Conservation (phyloP, 2,797 vertebrate species). For the Fundulus diaphanus region DNA sequence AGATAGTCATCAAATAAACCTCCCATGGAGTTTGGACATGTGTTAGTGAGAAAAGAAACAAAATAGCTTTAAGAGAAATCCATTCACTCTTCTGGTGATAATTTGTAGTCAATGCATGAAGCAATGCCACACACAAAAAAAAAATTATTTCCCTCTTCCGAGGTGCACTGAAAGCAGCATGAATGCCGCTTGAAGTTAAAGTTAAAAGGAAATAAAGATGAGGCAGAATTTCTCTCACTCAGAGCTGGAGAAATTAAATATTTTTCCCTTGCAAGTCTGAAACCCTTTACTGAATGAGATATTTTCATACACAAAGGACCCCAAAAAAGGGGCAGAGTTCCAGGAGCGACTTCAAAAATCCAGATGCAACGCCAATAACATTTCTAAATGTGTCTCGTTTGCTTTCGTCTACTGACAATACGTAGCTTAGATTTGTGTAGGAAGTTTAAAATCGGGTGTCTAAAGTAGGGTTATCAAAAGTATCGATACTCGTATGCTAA, state of each 20-base stretch:
- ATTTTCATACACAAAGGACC: neutral
- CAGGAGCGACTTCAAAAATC: neutral
- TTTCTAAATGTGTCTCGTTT: neutral
- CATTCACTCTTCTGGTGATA: neutral
- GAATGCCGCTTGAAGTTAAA: constrained; percentile 3
- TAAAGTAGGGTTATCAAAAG: no score
- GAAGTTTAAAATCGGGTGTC: neutral
- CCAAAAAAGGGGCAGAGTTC: neutral
- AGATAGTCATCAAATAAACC: no score
- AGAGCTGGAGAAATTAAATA: constrained; percentile 1
- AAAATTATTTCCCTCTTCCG: neutral
- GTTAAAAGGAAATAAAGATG: constrained; percentile 14
- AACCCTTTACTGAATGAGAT: neutral
- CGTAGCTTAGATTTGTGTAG: neutral
- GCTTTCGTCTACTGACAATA: neutral
- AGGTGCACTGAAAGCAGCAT: neutral
- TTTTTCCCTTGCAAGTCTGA: neutral
- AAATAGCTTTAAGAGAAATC: neutral
- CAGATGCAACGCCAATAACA: neutral
- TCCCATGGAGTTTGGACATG: no score
- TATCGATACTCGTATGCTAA: no score
- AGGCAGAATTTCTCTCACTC: neutral
- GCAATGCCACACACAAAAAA: neutral
- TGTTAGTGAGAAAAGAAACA: neutral
- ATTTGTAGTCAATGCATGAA: neutral